Evolutionary conservation across 2,888 invertebrate species (phyloP).

Genomic region (Orthonychiurus folsomi): DNA sequence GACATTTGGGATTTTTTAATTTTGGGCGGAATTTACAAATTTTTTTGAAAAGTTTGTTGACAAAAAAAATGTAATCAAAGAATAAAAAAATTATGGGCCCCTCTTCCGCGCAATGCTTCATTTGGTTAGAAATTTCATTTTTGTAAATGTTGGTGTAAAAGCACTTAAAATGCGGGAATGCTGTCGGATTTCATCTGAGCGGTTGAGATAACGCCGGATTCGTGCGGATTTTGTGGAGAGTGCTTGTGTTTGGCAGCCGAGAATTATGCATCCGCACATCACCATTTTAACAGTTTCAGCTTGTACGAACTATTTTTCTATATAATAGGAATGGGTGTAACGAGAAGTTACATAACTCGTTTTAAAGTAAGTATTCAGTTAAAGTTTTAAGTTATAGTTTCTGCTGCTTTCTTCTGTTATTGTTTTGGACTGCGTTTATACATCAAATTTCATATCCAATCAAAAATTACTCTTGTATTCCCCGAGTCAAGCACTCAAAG

Average conservation of each 20-base stretch:
- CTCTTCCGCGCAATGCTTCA: no score
- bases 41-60: no score
- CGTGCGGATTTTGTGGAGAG: slow-evolving; percentile 30
- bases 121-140: background rate
- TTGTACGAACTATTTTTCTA: background rate
- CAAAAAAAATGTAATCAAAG: no score
- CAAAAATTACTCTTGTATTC: no score
- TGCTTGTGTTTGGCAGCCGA: slow-evolving; percentile 22
- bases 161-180: slow-evolving; percentile 14
- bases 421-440: no score
- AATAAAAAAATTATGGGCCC: background rate
- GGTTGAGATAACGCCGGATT: slow-evolving; percentile 21
- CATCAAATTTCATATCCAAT: no score
- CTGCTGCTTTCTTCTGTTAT: no score
- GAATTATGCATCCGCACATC: slow-evolving; percentile 27
- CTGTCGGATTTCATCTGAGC: slow-evolving; percentile 24
- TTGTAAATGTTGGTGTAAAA: slow-evolving; percentile 7
- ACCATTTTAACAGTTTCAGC: slow-evolving; percentile 15
- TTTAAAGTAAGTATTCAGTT: no score
- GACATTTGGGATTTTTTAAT: no score
- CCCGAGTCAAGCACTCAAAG: background rate
- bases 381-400: no score
- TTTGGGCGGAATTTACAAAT: no score
- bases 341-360: no score
- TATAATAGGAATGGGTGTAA: background rate